phyloP scores from a whole-genome alignment of 2,797 vertebrate genomes.

The Halcyon chelicuti region DNA sequence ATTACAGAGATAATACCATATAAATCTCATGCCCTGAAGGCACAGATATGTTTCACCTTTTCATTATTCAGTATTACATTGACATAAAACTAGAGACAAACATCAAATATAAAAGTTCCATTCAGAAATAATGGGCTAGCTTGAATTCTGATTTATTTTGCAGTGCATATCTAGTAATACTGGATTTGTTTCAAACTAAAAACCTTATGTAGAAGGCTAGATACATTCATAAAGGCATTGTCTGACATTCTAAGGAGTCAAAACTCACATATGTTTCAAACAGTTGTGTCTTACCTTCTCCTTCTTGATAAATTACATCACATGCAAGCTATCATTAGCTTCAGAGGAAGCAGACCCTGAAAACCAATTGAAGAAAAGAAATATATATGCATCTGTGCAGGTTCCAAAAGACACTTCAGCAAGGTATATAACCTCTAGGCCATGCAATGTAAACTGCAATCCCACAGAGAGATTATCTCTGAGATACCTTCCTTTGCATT shows the following conservation, averaged over 20 bases:
- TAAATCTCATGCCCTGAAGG: background rate
- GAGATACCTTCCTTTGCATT: background rate
- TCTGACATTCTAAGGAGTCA: conserved; percentile 39
- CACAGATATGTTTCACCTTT: background rate
- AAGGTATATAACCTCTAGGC: background rate
- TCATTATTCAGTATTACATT: conserved; percentile 12
- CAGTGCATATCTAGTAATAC: background rate
- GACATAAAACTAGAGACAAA: background rate
- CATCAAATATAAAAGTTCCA: background rate
- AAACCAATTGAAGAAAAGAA: conserved; percentile 24
- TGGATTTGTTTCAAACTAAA: background rate
- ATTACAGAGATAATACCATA: background rate
- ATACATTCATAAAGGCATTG: conserved; percentile 25
- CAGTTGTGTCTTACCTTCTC: background rate
- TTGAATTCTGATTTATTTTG: conserved; percentile 11
- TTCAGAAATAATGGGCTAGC: background rate
- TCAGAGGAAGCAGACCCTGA: conserved; percentile 34
- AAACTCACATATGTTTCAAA: background rate
- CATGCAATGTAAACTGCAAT: background rate
- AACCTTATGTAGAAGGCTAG: background rate
- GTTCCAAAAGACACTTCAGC: background rate
- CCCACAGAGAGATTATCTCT: background rate
- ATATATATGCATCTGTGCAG: background rate
- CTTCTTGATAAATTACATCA: conserved; percentile 14
- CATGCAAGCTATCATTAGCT: background rate